Base-by-base conservation (phyloP, 2,888 invertebrate genomes). In the Leptopterna dolabrata region DNA sequence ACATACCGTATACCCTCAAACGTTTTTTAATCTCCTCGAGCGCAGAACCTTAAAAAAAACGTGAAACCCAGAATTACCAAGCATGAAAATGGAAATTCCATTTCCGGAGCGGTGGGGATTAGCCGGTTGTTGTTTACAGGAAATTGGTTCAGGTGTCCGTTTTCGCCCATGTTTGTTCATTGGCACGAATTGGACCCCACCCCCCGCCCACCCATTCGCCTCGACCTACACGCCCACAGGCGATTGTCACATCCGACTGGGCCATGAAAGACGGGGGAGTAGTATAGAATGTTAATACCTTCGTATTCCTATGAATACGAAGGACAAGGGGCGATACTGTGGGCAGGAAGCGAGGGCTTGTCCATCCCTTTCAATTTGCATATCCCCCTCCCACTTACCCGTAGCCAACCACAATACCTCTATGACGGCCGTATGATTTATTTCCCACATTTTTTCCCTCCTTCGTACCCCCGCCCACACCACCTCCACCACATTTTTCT, bases 321-420 rank as follows among this genome's bases (percentile, higher is more conserved):
- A 6, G 63, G 19, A 63, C 63, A 63, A 24, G 24, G 19, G 63
- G 27, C 63, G 63, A 63, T 51, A 51, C 63, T 27, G 24, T 63
- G 63, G 63, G 27, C 2, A 13, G 0, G 24, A 19, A 19, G 63
- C 9, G 16, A 47, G 47, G 47, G 16, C 7, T 63, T 24, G 19
- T 63, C 19, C 63, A 63, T 63, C 63, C 63, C 24, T 63, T 63
- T 63, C 63, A 63, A 63, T 63, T 63, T 63, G 63, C 63, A 63
- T 63, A 63, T 27, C 19, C 63, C 63, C 19, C 63, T 55, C 24
- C 16, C 63, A 24, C 63, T 13, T 24, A n/a, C 63, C 24, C 63
- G 13, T n/a, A 47, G 47, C 55, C 27, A 19, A 27, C n/a, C 24
- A 63, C 63, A 63, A 63, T 63, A 27, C 63, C 63, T 63, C 63